Percentiles rank a stretch among this genome's conserved stretches.
Conservation (phyloP, 1,140 invertebrate species). For the Cepaea nemoralis region DNA sequence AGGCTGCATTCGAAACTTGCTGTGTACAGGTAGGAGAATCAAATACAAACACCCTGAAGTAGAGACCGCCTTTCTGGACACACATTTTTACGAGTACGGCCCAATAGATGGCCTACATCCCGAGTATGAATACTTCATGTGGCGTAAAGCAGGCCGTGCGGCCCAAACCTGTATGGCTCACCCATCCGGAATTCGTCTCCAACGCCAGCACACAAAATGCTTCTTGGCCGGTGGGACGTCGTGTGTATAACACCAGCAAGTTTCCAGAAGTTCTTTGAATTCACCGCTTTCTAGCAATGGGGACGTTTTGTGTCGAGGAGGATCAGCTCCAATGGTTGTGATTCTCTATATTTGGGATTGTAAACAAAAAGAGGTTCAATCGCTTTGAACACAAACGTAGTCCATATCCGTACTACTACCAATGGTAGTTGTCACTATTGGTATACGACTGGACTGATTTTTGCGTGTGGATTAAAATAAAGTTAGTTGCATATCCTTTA, state of each 20-base stretch:
- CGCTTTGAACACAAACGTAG: too few species aligned
- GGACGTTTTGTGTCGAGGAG: too few species aligned
- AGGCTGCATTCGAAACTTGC: constrained; percentile 33
- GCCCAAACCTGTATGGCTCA: background rate
- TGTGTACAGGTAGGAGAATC: constrained; percentile 24
- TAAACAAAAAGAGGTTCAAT: too few species aligned
- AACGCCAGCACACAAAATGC: background rate
- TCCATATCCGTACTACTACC: too few species aligned
- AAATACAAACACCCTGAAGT: constrained; percentile 23
- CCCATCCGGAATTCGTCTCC: constrained; percentile 11
- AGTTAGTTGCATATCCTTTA: too few species aligned
- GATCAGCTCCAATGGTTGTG: too few species aligned
- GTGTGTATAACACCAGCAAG: constrained; percentile 7
- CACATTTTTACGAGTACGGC: constrained; percentile 14
- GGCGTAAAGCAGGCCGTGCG: background rate
- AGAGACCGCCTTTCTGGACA: constrained; percentile 16
- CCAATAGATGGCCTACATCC: constrained; percentile 34
- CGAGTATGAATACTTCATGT: constrained; percentile 25
- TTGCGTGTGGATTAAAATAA: too few species aligned
- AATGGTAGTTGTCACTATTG: too few species aligned
- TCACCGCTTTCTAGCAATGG: too few species aligned
- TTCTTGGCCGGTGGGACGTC: background rate
- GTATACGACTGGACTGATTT: too few species aligned
- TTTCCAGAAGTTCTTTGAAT: too few species aligned
- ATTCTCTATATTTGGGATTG: too few species aligned